Evolutionary conservation across 1,140 invertebrate species (phyloP), one percentile per base, ranked within the genome.

Genomic region (Drosophila cardini): DNA sequence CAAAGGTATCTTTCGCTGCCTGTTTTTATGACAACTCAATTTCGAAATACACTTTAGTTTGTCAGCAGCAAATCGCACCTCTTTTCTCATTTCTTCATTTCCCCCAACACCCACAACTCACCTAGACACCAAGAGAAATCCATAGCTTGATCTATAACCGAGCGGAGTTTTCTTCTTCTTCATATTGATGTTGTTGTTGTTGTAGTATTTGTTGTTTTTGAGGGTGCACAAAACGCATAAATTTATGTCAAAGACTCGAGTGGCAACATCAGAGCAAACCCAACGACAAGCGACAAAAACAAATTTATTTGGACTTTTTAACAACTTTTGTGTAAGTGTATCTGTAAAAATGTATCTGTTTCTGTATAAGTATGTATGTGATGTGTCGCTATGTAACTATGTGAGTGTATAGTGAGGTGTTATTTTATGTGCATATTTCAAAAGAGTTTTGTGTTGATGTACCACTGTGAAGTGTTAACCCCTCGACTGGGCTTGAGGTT

Each of bases 251-350:
- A 75, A 89, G 76, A 78, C 72, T 84, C 62, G 72, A 77, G 78
- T 75, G 72, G 69, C 57, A 75, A 69, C 36, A 75, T 72, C 53
- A 45, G 40, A 53, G 15, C 61, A 4, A 32, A 34, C n/a, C 32
- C 61, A 30, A 40, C 36, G 21, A 26, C 38, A 32, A 13, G 34
- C 60, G 63, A 82, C 52, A 79, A 74, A 89, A 84, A 83, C 83
- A 89, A 87, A 87, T 87, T 87, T 87, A 89, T 87, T 87, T 89
- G 76, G 80, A 89, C 80, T 89, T 89, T 87, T 89, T 78, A 87
- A 89, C 84, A 89, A 89, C 80, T 89, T 87, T 76, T 67, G 55
- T 42, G 42, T 56, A 55, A 38, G 15, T 63, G 68, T 46, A 56
- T 26, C 15, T 63, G 52, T 56, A 50, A 6, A 13, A 6, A 10